Percentiles rank a stretch among this genome's conserved stretches.
Evolutionary conservation across 2,888 invertebrate genomes (phyloP).

Genomic region (Panorpa germanica): DNA sequence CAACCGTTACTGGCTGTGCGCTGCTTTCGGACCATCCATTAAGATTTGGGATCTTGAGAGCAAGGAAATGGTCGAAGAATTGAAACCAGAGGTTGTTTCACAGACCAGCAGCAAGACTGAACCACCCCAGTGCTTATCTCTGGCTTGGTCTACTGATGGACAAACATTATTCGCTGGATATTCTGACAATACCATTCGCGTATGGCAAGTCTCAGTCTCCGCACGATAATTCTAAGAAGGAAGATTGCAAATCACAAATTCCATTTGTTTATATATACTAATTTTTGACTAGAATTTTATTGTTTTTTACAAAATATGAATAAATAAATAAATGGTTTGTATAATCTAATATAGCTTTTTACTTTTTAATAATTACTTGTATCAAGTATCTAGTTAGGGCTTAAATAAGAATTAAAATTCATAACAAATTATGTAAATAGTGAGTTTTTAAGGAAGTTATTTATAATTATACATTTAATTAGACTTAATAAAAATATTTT

Average conservation of each 20-base stretch:
- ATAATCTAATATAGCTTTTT: no score
- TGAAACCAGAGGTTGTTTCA: constrained; percentile 85
- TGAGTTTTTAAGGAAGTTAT: no score
- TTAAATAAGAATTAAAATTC: no score
- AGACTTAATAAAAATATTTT: no score
- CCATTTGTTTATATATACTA: no score
- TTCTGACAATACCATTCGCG: constrained; percentile 93
- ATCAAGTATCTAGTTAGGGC: no score
- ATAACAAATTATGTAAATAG: no score
- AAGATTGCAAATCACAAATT: constrained; percentile 15
- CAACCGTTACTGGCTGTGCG: constrained; percentile 98
- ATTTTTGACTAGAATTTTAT: no score
- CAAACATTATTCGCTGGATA: constrained; percentile 98
- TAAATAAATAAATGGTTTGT: no score
- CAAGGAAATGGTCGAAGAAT: constrained; percentile 97
- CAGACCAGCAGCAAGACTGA: constrained; percentile 61
- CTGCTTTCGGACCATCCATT: constrained; percentile 93
- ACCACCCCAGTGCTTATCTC: constrained; percentile 87
- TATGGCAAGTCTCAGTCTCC: constrained; percentile 92
- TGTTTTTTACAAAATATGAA: no score
- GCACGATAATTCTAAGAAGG: constrained; percentile 37
- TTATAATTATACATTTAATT: no score
- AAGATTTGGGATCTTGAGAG: constrained; percentile 99
- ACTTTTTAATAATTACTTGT: no score
- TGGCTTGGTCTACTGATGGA: constrained; percentile 98